Conservation (phyloP, 2,888 invertebrate species). For the Drosophila greeni region DNA sequence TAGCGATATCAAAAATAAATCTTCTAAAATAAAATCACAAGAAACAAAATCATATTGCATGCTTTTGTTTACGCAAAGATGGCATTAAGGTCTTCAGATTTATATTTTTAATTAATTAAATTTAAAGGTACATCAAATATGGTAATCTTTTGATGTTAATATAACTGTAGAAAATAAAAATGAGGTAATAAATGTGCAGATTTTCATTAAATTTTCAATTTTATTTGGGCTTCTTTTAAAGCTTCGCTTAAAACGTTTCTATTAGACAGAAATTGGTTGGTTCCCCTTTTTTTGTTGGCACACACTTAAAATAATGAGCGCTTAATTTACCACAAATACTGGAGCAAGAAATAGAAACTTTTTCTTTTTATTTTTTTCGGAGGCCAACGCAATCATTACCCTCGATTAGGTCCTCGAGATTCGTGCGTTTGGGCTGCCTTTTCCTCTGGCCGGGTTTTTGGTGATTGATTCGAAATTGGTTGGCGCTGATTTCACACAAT, state of each 20-base stretch:
- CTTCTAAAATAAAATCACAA: too few relatives aligned
- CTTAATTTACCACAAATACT: conserved; percentile 68
- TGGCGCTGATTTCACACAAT: conserved; percentile 71
- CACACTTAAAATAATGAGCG: conserved; percentile 71
- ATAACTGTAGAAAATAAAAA: neutral
- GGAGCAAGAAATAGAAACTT: conserved; percentile 30
- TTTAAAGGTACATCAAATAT: too few relatives aligned
- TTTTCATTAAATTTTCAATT: neutral
- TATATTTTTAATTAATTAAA: too few relatives aligned
- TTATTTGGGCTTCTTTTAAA: conserved; percentile 4
- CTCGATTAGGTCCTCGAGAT: conserved; percentile 62
- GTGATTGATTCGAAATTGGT: conserved; percentile 72
- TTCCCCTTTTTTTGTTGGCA: conserved; percentile 7
- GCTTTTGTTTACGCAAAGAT: too few relatives aligned
- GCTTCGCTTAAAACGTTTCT: conserved; percentile 29
- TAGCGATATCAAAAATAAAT: too few relatives aligned
- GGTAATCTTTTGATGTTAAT: too few relatives aligned
- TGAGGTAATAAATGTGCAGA: neutral
- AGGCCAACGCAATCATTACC: conserved; percentile 69
- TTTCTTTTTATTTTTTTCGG: conserved; percentile 27
- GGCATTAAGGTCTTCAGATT: too few relatives aligned
- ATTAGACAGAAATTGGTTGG: conserved; percentile 34
- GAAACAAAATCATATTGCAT: too few relatives aligned
- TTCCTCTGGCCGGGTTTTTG: conserved; percentile 20
- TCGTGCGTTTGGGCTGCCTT: conserved; percentile 33